Evolutionary conservation across 2,797 vertebrate species (phyloP), one percentile per base, ranked within the genome.

Genomic region (Propithecus deckenii): DNA sequence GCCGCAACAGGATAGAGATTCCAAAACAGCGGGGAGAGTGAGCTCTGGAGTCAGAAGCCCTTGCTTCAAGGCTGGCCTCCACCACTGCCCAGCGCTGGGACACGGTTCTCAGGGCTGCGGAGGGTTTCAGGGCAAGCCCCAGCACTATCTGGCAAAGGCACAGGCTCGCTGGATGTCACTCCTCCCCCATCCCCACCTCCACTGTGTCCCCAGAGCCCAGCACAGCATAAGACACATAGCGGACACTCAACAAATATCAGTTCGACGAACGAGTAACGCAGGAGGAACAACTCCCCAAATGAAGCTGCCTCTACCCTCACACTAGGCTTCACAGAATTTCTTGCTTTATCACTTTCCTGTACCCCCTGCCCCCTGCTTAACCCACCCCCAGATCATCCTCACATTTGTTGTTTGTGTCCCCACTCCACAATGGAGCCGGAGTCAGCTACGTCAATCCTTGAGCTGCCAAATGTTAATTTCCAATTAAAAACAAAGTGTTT

Each of bases 401-500:
- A 41, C 78, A 15, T 38, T 38, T 46, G 74, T 7, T 72, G 35
- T 43, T 83, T 89, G 75, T 61, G 69, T 65, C 85, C 48, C 28
- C 2, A 11, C 10, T 61, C 71, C 86, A 57, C 89, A 25, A 35
- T 5, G 65, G 38, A 71, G 59, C 46, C 0, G 0, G 69, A 1
- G 9, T 12, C 59, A 32, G 75, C n/a, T 8, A 86, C 8, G 4
- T 84, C 86, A 94, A 7, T 59, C 41, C 25, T 61, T 20, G 28
- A 41, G 38, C 72, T 59, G 93, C 83, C 86, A 80, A 88, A 59
- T 15, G 15, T n/a, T 76, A 20, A 46, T 86, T 96, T 86, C 71
- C 86, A 65, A 48, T 41, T 87, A 30, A 85, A 94, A 91, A 72
- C 74, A 65, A 1, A 13, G 30, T 5, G 10, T 76, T 63, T 92